Conservation (phyloP, 2,888 invertebrate genomes). For the Drosophila quinaria region DNA sequence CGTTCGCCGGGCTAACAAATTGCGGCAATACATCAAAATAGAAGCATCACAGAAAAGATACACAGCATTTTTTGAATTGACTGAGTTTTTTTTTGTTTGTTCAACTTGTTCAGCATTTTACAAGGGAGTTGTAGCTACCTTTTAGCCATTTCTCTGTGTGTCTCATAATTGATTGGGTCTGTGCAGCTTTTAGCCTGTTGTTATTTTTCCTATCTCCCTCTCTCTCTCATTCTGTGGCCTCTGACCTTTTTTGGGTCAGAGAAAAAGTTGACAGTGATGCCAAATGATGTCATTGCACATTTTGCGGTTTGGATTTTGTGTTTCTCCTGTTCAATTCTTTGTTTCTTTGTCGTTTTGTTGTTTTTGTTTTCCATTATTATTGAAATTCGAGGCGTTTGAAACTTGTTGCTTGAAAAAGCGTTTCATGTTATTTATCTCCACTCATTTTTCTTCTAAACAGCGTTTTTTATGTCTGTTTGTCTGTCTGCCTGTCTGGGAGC, state of each 20-base stretch:
- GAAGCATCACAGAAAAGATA: slow-evolving; percentile 20
- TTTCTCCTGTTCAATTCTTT: slow-evolving; percentile 43
- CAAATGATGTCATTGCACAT: slow-evolving; percentile 76
- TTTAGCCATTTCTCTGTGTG: slow-evolving; percentile 53
- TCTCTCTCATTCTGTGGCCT: slow-evolving; percentile 26
- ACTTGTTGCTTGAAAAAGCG: slow-evolving; percentile 66
- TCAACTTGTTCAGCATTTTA: slow-evolving; percentile 32
- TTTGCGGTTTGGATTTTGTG: slow-evolving; percentile 52
- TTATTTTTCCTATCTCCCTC: slow-evolving; percentile 22
- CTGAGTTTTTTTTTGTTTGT: slow-evolving; percentile 29
- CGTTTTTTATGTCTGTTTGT: slow-evolving; percentile 9
- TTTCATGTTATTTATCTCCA: slow-evolving; percentile 63
- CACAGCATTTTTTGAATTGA: slow-evolving; percentile 18
- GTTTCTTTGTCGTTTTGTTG: slow-evolving; percentile 16
- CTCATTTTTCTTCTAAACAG: slow-evolving; percentile 44
- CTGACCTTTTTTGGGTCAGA: slow-evolving; percentile 54
- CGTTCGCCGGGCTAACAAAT: slow-evolving; percentile 66
- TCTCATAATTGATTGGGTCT: slow-evolving; percentile 71
- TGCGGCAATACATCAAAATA: slow-evolving; percentile 75
- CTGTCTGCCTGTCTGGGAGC: slow-evolving; percentile 7
- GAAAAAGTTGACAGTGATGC: slow-evolving; percentile 75
- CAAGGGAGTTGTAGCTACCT: slow-evolving; percentile 56
- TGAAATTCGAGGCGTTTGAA: slow-evolving; percentile 49
- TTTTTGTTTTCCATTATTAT: slow-evolving; percentile 28
- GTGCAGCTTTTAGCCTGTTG: slow-evolving; percentile 54